Evolutionary conservation across 2,113 vertebrate species (phyloP), one percentile per base, ranked within the genome.

Genomic region (Megaleporinus macrocephalus): DNA sequence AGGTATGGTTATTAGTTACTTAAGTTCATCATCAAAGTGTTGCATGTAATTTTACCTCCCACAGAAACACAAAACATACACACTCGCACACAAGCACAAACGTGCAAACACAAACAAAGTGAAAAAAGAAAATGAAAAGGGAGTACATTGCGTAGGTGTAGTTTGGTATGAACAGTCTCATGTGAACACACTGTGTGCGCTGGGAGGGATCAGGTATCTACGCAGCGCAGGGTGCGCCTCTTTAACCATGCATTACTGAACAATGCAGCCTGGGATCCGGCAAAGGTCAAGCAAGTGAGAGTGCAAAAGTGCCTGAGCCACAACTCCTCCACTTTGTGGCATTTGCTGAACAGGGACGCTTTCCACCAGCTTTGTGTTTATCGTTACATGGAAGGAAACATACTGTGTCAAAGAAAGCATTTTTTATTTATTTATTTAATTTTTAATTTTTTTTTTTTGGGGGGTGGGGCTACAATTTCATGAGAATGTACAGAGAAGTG

Each of bases 61-160:
- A 79, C 65, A 70, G 33, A 29, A 53, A 59, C 66, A 61, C 63
- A 49, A 49, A 55, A 24, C 33, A 44, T 33, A 20, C 53, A 20
- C 20, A 36, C 4, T 41, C 15, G n/a, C 29, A 22, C 71, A 68
- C 22, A 55, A 20, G 22, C 27, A 69, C 70, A 83, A 24, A 73
- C 62, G 36, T 27, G 51, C 57, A 76, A 55, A 36, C 36, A 36
- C 36, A 41, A 66, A 71, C 30, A 76, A 29, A 82, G 69, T 73
- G 53, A 27, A 72, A 81, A 12, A 47, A 47, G 55, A 81, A 86
- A 86, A 79, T 83, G 73, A 74, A 84, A 84, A 62, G 91, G 88
- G 89, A 92, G 91, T 92, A 84, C 89, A 93, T 92, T 92, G 91
- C 87, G 93, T 93, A 92, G 93, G 92, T 90, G 93, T 91, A 92